Base-by-base conservation (phyloP, 2,888 invertebrate species). In the Leucozona laternaria region DNA sequence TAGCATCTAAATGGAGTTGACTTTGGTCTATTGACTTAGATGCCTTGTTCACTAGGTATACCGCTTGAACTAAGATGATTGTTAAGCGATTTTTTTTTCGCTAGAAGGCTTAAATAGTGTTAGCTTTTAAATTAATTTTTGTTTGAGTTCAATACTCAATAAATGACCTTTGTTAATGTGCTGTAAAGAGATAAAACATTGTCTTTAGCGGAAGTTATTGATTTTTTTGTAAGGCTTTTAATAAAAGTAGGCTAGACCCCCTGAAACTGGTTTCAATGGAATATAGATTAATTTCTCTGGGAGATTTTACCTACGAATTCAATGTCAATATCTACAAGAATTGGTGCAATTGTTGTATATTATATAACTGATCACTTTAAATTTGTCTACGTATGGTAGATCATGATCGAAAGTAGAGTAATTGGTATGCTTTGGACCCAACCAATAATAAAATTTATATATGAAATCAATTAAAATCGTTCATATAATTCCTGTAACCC, bases 11-110 rank as follows among this genome's bases (percentile, higher is more conserved):
- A 57, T 60, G 40, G 20, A 48, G 34, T 57, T 58, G 66, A 71
- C 79, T 79, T 79, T 84, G 71, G 79, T 79, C 75, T 48, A 79
- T 73, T 84, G 62, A 55, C 40, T 62, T 70, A 43, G 11, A 62
- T 50, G 71, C 37, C 20, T 50, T 40, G 50, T 71, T 79, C 58
- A 79, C 66, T n/a, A n/a, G n/a, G n/a, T 84, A 75, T 20, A 57
- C 55, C 17, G 53, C 68, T 31, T 45, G 43, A 43, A 25, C 60
- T 34, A 43, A 57, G 50, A 55, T 20, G 17, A 60, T 48, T 45
- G 15, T 13, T 43, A 6, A 15, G n/a, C 7, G 31, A 31, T 2
- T 2, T 43, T 66, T n/a, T 48, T 58, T 34, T 20, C 11, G 25
- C 6, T 50, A 25, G 25, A 60, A 37, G 15, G 20, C 28, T 60